Evolutionary conservation across 2,888 invertebrate genomes (phyloP), one percentile per base, ranked within the genome.

Genomic region (Coelogynopora nodosa): DNA sequence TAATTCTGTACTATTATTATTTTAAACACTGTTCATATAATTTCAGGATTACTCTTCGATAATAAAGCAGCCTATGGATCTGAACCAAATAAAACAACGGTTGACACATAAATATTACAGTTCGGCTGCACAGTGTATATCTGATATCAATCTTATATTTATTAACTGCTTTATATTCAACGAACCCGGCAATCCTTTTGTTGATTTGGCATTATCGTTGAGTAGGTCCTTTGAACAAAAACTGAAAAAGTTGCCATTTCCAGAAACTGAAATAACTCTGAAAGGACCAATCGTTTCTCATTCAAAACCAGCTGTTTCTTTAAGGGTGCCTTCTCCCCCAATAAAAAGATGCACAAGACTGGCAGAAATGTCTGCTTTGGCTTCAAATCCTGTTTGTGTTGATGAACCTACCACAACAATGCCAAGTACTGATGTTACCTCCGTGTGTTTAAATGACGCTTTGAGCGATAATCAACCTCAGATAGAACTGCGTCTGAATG

Each of bases 111-210:
- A 85, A 67, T 67, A 67, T 29, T 85, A 85, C 74, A 27, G 29
- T 10, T 28, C 2, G n/a, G 67, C 85, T 67, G 28, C 18, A 13
- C 67, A 85, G 5, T 85, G 85, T 67, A 28, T 85, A 5, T 28
- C 26, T n/a, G 85, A 85, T 26, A n/a, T 85, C 2, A 26, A 67
- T 29, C 67, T 31, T n/a, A 67, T 85, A 27, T 85, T 85, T 30
- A 10, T 27, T 30, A 85, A 85, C 27, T 67, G 85, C 26, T 85
- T 67, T 74, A 74, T 85, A 10, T 85, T 31, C 26, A 85, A 85
- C 67, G 28, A 67, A 10, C 85, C 85, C 2, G 85, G 86, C 23
- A 26, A 74, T 23, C 2, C 2, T 74, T 2, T 74, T 74, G 74
- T 74, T 74, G 5, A 5, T 23, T 5, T 26, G 18, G 18, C 18